phyloP scores from a whole-genome alignment of 2,113 vertebrate genomes.

The Zeus faber region DNA sequence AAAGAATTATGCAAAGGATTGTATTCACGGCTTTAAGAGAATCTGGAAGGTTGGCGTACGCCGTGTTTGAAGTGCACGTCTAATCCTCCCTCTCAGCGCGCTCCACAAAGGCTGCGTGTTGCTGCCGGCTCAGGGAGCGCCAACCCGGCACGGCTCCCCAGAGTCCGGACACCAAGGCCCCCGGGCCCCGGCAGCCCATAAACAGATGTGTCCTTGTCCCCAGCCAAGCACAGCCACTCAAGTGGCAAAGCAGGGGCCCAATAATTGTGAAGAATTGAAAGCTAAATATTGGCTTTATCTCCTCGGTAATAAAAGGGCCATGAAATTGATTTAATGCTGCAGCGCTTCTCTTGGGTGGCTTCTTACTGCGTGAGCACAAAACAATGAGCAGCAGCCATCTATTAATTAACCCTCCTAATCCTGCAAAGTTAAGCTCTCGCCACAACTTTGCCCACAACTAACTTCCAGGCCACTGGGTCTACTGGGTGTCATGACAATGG shows the following conservation, averaged over 20 bases:
- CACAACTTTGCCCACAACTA: conserved; percentile 76
- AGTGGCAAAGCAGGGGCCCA: conserved; percentile 74
- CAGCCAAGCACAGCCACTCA: conserved; percentile 66
- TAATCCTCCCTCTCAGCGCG: too few relatives aligned
- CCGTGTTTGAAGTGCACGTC: too few relatives aligned
- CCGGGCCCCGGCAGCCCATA: conserved; percentile 65
- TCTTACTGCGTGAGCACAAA: conserved; percentile 76
- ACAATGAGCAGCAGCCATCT: conserved; percentile 79
- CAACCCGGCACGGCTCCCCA: conserved; percentile 64
- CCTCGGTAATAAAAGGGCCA: conserved; percentile 80
- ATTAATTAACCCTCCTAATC: conserved; percentile 85
- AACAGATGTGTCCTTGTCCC: conserved; percentile 78
- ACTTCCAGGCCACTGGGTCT: conserved; percentile 71
- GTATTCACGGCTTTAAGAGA: too few relatives aligned
- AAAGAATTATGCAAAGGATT: too few relatives aligned
- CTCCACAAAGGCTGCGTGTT: neutral
- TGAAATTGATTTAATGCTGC: conserved; percentile 89
- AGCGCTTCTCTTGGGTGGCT: conserved; percentile 78
- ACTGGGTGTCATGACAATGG: conserved; percentile 69
- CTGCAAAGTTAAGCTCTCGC: conserved; percentile 79
- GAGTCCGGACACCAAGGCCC: conserved; percentile 68
- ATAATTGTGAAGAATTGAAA: conserved; percentile 82
- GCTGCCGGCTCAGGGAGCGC: conserved; percentile 40
- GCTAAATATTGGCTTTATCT: conserved; percentile 81
- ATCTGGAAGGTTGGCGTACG: too few relatives aligned